phyloP scores from a whole-genome alignment of 2,113 vertebrate species.

The Connochaetes taurinus region DNA sequence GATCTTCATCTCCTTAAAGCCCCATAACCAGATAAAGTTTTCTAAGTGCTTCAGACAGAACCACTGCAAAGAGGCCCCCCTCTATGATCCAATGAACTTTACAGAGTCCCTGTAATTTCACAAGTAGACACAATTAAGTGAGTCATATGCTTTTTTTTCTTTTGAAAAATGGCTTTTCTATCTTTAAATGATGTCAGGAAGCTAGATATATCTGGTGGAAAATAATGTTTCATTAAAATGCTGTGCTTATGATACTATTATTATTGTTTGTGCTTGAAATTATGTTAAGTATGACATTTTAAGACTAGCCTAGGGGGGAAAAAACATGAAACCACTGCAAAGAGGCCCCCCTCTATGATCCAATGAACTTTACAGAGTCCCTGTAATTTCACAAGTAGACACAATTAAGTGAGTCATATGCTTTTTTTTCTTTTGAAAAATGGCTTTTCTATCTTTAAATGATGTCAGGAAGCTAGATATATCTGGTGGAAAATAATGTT shows the following conservation, averaged over 20 bases:
- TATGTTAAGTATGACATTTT: neutral
- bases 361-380: neutral
- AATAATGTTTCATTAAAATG: slow-evolving; percentile 31
- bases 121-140: neutral
- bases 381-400: neutral
- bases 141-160: neutral
- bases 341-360: neutral
- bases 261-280: slow-evolving; percentile 11
- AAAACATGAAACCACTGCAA: neutral
- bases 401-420: neutral
- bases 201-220: neutral
- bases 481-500: slow-evolving; percentile 13
- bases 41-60: neutral
- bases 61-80: neutral
- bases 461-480: neutral
- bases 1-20: neutral
- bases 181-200: slow-evolving; percentile 16
- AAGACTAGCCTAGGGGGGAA: neutral
- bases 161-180: neutral
- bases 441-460: slow-evolving; percentile 10
- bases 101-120: neutral
- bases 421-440: neutral
- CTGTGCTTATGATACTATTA: neutral
- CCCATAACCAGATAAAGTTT: neutral
- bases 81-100: neutral